Evolutionary conservation across 2,113 vertebrate genomes (phyloP).

Genomic region (Macaca mulatta): DNA sequence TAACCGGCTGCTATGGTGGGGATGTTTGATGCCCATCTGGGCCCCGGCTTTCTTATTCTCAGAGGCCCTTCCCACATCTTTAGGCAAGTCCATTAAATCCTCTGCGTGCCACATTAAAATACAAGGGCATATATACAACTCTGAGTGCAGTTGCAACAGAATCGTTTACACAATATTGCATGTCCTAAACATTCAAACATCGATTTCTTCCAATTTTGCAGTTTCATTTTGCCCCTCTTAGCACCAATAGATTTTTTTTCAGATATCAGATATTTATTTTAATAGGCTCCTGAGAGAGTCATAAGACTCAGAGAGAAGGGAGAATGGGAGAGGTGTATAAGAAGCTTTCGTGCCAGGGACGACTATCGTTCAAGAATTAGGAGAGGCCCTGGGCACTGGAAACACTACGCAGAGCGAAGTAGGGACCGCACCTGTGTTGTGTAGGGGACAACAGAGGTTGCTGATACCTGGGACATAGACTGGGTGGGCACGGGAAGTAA

Average conservation of each 20-base stretch:
- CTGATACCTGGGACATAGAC: not conserved
- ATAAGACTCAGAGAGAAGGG: not conserved
- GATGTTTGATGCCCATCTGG: not conserved
- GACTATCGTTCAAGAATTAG: no score
- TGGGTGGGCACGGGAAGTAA: not conserved
- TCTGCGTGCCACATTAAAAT: not conserved
- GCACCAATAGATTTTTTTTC: not conserved
- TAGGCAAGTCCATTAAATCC: not conserved
- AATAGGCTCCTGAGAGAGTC: not conserved
- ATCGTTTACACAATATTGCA: not conserved
- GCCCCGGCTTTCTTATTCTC: not conserved
- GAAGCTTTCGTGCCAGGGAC: not conserved
- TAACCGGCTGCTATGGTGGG: not conserved
- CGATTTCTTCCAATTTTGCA: not conserved
- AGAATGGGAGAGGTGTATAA: not conserved
- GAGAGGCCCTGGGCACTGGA: not conserved
- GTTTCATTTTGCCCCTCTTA: not conserved
- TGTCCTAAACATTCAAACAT: not conserved
- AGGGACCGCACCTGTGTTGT: not conserved
- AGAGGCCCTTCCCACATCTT: not conserved
- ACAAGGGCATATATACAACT: not conserved
- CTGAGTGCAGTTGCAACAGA: not conserved
- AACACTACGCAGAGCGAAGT: not conserved
- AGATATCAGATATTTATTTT: not conserved
- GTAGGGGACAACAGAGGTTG: not conserved